Base-by-base conservation (phyloP, 1,140 invertebrate genomes). In the Harpegnathos saltator region DNA sequence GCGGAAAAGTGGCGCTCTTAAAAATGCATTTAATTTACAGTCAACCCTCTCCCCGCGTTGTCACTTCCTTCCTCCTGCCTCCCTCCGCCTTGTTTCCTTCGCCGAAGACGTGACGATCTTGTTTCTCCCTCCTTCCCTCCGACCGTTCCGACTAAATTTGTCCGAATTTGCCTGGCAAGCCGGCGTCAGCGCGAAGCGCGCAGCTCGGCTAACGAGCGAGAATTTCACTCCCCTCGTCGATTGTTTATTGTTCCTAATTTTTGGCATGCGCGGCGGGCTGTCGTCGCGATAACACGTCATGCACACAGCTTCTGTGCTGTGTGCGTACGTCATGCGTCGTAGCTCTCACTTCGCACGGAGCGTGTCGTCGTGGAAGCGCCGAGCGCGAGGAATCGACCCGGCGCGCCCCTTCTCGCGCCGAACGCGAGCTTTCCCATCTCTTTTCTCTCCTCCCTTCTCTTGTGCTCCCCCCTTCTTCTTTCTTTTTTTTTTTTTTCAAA, bases 1-100 rank as follows among this genome's bases (percentile, higher is more conserved):
- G 3, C 52, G 24, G 71, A 59, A 75, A 71, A 65, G 38, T 44
- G 44, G 56, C 62, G 50, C 78, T 82, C 73, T 86, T 83, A 82
- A 80, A 80, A 71, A 54, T 52, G 69, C 29, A 85, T 86, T 82
- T 61, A 86, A 86, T 84, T 81, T 74, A 52, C 63, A 62, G 61
- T 65, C 24, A 33, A 38, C 26, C 22, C 65, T 71, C 19, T 48
- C 65, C 1, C 29, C 29, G 29, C 29, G 29, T n/a, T n/a, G n/a
- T n/a, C n/a, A n/a, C n/a, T n/a, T n/a, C n/a, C n/a, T n/a, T n/a
- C n/a, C n/a, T n/a, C 29, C 1, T 33, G 29, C 44, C 59, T 65
- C 63, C 15, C 7, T n/a, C 38, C 38, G 38, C 38, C 38, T 19
- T 5, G 44, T 12, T 24, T n/a, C n/a, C 17, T 56, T 3, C 4